phyloP scores from a whole-genome alignment of 2,797 vertebrate species.

The Neostethus bicornis region DNA sequence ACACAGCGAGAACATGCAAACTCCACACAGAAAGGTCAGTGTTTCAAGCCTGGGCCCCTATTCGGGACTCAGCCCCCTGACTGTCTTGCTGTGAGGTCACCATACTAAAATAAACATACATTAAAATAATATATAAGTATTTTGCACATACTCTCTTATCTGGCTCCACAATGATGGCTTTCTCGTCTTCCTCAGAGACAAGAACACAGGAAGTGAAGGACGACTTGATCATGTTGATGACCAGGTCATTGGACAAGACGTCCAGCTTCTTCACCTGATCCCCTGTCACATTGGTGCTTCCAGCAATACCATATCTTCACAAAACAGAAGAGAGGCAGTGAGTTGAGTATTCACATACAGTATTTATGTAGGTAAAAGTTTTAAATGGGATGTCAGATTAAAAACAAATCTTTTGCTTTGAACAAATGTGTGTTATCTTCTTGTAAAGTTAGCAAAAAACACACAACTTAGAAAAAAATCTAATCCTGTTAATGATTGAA shows the following conservation, averaged over 20 bases:
- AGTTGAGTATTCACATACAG: neutral
- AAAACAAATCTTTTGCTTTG: neutral
- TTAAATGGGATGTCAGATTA: neutral
- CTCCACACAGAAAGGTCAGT: too few species aligned
- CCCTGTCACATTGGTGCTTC: conserved; percentile 93
- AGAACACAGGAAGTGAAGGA: conserved; percentile 92
- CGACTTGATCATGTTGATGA: conserved; percentile 94
- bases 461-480: too few species aligned
- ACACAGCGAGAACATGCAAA: too few species aligned
- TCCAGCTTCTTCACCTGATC: conserved; percentile 98
- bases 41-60: too few species aligned
- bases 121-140: neutral
- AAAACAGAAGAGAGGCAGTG: neutral
- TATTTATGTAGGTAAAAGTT: neutral
- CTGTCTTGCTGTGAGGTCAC: too few species aligned
- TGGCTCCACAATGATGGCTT: conserved; percentile 88
- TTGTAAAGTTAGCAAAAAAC: too few species aligned
- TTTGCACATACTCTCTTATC: conserved; percentile 84
- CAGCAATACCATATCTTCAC: conserved; percentile 91
- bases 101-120: neutral
- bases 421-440: conserved; percentile 8
- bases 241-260: conserved; percentile 93
- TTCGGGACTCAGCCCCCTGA: too few species aligned
- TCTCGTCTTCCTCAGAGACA: conserved; percentile 92
- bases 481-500: too few species aligned